Percentiles rank a stretch among this genome's conserved stretches.
Evolutionary conservation across 2,888 invertebrate genomes (phyloP).

Genomic region (Phasia obesa): DNA sequence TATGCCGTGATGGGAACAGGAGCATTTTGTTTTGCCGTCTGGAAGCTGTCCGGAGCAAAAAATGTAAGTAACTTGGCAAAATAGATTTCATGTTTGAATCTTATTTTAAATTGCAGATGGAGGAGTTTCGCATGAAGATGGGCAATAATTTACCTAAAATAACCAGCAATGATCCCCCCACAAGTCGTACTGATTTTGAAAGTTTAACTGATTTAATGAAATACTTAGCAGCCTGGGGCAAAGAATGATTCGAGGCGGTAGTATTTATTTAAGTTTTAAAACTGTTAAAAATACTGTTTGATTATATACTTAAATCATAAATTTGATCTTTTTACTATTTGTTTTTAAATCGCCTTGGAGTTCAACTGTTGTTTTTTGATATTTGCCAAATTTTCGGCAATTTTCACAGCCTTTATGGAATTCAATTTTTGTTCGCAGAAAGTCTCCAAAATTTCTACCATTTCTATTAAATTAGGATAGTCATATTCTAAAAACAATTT

Average conservation of each 20-base stretch:
- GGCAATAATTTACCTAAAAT: slow-evolving; percentile 89
- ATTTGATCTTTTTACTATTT: neutral
- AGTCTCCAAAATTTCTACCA: slow-evolving; percentile 72
- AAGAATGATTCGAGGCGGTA: slow-evolving; percentile 74
- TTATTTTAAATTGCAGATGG: no score
- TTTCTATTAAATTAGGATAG: slow-evolving; percentile 72
- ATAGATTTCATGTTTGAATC: no score
- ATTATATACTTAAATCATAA: neutral
- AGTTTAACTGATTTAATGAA: slow-evolving; percentile 92
- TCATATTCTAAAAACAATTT: slow-evolving; percentile 73
- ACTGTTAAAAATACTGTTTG: neutral
- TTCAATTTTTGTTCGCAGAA: slow-evolving; percentile 68
- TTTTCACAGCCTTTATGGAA: slow-evolving; percentile 43
- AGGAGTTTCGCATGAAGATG: slow-evolving; percentile 92
- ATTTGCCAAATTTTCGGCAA: slow-evolving; percentile 70
- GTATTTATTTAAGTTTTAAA: neutral
- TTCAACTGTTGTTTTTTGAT: neutral
- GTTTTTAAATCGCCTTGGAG: neutral
- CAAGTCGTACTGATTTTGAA: slow-evolving; percentile 93
- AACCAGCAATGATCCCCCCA: slow-evolving; percentile 90
- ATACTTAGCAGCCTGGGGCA: slow-evolving; percentile 86
- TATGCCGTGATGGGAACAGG: slow-evolving; percentile 94
- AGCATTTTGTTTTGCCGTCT: slow-evolving; percentile 90
- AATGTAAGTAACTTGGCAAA: slow-evolving; percentile 85
- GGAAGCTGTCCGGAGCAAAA: slow-evolving; percentile 94